A percentile compares a stretch with the other conserved stretches of the same genome.
These are phyloP conservation scores for Misgurnus mizolepis DNA, from an alignment of 2,113 vertebrate genomes.

Conservation along the genomic window DNA sequence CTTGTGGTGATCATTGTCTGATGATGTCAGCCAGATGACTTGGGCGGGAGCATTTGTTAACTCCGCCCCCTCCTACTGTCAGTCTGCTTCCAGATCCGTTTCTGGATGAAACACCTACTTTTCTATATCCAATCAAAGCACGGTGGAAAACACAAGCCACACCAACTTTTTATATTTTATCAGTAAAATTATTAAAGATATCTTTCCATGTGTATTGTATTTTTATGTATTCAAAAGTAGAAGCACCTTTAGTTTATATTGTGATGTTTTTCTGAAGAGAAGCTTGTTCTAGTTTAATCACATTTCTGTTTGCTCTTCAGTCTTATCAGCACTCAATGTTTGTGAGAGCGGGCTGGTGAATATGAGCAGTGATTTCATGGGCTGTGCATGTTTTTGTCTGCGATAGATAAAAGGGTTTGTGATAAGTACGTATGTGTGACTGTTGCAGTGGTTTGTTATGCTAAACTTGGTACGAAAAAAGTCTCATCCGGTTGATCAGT, in stretches of 20 bases:
- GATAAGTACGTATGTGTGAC: constrained; percentile 8
- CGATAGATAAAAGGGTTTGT: not conserved
- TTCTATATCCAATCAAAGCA: too few species aligned
- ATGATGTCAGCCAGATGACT: too few species aligned
- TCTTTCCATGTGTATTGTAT: not conserved
- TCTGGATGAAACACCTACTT: too few species aligned
- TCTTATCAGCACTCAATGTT: constrained; percentile 13
- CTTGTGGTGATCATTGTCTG: too few species aligned
- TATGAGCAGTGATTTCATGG: constrained; percentile 18
- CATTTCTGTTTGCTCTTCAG: constrained; percentile 27
- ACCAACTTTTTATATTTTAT: too few species aligned
- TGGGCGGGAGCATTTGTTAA: too few species aligned
- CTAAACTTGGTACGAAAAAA: constrained; percentile 26
- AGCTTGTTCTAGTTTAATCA: constrained; percentile 23
- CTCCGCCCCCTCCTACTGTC: too few species aligned
- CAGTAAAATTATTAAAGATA: too few species aligned
- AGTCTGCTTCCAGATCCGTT: too few species aligned
- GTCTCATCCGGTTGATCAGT: constrained; percentile 43
- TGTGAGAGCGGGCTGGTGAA: constrained; percentile 12
- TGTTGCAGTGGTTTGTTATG: constrained; percentile 30
- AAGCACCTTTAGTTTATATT: not conserved
- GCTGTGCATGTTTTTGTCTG: constrained; percentile 29
- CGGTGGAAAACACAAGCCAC: too few species aligned
- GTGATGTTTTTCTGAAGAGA: constrained; percentile 2
- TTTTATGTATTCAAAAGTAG: not conserved